Conservation (phyloP, 35 echinoderm and acorn worm genomes). For the Chiridota heheva region DNA sequence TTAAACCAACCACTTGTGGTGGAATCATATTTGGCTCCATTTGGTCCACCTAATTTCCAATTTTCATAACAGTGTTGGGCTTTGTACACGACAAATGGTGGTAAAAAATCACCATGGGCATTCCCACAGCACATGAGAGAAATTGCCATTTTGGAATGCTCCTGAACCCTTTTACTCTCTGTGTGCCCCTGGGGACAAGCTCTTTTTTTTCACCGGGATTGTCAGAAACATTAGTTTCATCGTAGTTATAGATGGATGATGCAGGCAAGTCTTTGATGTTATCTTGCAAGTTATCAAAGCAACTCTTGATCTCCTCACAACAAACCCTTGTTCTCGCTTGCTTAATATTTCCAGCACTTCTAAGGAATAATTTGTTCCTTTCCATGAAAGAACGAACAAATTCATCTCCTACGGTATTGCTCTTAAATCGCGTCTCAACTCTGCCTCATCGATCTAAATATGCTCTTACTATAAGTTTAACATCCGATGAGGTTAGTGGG, state of each 20-base stretch:
- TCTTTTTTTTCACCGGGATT: slow-evolving; percentile 15
- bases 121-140: slow-evolving; percentile 45
- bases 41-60: slow-evolving; percentile 24
- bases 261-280: slow-evolving; percentile 9
- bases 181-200: slow-evolving; percentile 9
- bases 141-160: slow-evolving; percentile 39
- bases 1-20: slow-evolving; percentile 56
- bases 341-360: slow-evolving; percentile 15
- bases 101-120: slow-evolving; percentile 17
- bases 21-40: slow-evolving; percentile 27
- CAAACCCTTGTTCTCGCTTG: not conserved
- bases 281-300: slow-evolving; percentile 8
- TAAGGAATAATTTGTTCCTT: slow-evolving; percentile 9
- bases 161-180: not conserved
- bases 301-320: not conserved
- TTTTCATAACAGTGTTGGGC: slow-evolving; percentile 39
- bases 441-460: slow-evolving; percentile 13
- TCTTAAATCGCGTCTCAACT: not conserved
- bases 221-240: slow-evolving; percentile 39
- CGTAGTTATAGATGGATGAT: slow-evolving; percentile 32
- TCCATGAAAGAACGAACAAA: not conserved
- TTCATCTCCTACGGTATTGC: slow-evolving; percentile 20
- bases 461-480: slow-evolving; percentile 2
- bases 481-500: not conserved
- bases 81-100: slow-evolving; percentile 45